A percentile compares a stretch with the other conserved stretches of the same genome.
Conservation (phyloP, 1,140 invertebrate genomes). For the Euborellia annulipes region DNA sequence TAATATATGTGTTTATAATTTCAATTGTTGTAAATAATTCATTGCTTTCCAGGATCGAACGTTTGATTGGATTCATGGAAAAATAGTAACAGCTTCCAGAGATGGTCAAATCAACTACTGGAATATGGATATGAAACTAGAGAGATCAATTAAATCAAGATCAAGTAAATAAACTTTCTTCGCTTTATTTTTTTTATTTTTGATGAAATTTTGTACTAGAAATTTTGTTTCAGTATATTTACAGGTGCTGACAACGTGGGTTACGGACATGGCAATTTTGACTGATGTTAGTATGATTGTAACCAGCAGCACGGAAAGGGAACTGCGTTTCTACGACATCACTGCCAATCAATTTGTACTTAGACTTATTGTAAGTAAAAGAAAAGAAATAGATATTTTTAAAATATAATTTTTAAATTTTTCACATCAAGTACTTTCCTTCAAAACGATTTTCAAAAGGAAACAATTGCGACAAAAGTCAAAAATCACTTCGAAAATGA, state of each 20-base stretch:
- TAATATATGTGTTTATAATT: neutral
- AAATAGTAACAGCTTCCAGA: constrained; percentile 44
- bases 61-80: constrained; percentile 36
- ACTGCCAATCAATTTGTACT: constrained; percentile 41
- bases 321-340: constrained; percentile 54
- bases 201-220: neutral
- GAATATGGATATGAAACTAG: constrained; percentile 42
- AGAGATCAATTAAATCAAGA: constrained; percentile 35
- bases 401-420: too few species aligned
- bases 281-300: constrained; percentile 51
- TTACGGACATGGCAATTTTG: constrained; percentile 45
- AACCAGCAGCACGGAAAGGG: constrained; percentile 46
- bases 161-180: constrained; percentile 31
- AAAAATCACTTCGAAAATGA: too few species aligned
- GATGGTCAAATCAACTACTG: constrained; percentile 54
- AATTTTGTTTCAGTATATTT: constrained; percentile 24
- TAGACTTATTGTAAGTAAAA: constrained; percentile 2
- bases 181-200: neutral
- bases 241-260: constrained; percentile 39
- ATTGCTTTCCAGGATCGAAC: constrained; percentile 26
- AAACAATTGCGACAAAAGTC: too few species aligned
- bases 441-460: too few species aligned
- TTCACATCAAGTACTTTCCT: too few species aligned
- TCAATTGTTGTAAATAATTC: neutral
- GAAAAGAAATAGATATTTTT: too few species aligned